Base-by-base conservation (phyloP, 1,140 invertebrate genomes). In the Homarus americanus region DNA sequence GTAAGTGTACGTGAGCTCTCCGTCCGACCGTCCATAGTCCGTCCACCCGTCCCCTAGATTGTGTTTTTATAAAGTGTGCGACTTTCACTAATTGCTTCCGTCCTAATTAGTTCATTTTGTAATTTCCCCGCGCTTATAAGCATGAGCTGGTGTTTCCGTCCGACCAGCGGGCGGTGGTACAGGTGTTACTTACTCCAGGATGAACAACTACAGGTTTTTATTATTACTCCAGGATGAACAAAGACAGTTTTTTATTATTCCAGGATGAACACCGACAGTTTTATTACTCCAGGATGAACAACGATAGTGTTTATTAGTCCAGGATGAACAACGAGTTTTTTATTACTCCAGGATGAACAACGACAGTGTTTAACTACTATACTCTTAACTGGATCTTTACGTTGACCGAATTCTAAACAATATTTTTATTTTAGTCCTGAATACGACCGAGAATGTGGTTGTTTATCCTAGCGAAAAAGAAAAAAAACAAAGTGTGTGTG, bases 11-110 rank as follows among this genome's bases (percentile, higher is more conserved):
- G 44, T 49, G 17, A 20, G 15, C 38, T 38, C 38, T 34, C 58
- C 63, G 28, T 7, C 32, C 20, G 32, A 17, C n/a, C 58, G 2
- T 10, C 69, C 66, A 17, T 17, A 15, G 38, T 20, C 24, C 17
- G 66, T 32, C 10, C 36, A 36, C 34, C 32, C 3, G 15, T 20
- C 28, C 58, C 28, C 24, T 9, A 38, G 36, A 49, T 82, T 82
- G 32, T 41, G 49, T 32, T 69, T 75, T 90, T 36, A 82, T 82
- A n/a, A 88, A 82, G 40, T 82, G 79, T 90, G 87, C 66, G 87
- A 90, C 87, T 75, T 82, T 82, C 49, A 90, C 79, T 90, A 90
- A 90, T 82, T 90, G 79, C 80, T 83, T 90, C 87, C 87, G 87
- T 34, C 34, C 36, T 90, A 82, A 90, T 82, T 90, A 82, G 66